phyloP scores from a whole-genome alignment of 2,113 vertebrate species.

The Salvelinus alpinus region DNA sequence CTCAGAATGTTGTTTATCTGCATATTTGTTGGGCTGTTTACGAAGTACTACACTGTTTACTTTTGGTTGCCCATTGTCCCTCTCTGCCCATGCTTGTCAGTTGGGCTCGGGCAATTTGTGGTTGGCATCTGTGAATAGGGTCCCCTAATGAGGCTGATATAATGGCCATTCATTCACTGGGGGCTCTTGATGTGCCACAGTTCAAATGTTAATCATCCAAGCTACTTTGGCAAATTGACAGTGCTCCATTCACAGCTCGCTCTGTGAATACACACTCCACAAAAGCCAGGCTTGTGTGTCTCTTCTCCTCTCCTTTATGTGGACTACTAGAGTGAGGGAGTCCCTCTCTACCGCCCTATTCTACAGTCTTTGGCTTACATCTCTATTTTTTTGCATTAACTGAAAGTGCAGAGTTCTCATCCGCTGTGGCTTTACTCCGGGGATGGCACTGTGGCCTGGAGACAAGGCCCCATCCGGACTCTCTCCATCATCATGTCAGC shows the following conservation, averaged over 20 bases:
- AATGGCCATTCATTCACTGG: conserved; percentile 72
- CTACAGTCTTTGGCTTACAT: conserved; percentile 56
- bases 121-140: conserved; percentile 67
- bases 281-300: conserved; percentile 60
- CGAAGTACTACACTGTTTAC: conserved; percentile 51
- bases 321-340: conserved; percentile 43
- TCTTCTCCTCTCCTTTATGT: conserved; percentile 36
- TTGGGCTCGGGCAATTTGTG: conserved; percentile 66
- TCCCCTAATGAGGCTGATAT: conserved; percentile 67
- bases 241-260: conserved; percentile 61
- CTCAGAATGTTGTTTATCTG: conserved; percentile 54
- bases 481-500: conserved; percentile 73
- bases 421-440: conserved; percentile 35
- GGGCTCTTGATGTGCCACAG: conserved; percentile 48
- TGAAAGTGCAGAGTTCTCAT: conserved; percentile 45
- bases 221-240: conserved; percentile 74
- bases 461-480: conserved; percentile 62
- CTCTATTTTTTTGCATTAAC: conserved; percentile 45
- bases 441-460: conserved; percentile 36
- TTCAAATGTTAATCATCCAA: conserved; percentile 77
- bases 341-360: conserved; percentile 54
- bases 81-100: conserved; percentile 59
- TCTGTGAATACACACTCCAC: conserved; percentile 55
- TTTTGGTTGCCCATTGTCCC: conserved; percentile 16
- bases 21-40: conserved; percentile 20